phyloP scores from a whole-genome alignment of 1,140 invertebrate genomes.

The Chironomus tepperi region DNA sequence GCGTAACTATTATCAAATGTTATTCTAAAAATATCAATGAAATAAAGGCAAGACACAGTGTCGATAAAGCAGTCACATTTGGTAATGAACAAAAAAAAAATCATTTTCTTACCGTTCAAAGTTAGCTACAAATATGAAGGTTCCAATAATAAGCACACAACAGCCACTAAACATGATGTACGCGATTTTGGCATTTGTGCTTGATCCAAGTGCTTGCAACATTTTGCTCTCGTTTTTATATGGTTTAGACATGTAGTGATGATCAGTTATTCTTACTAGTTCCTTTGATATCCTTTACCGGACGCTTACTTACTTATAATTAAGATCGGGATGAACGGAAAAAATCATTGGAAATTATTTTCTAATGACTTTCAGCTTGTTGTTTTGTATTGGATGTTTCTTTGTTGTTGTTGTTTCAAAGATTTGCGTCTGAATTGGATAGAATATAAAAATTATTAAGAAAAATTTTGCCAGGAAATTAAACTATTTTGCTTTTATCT shows the following conservation, averaged over 20 bases:
- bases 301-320: background rate
- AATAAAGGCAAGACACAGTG: conserved; percentile 21
- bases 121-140: conserved; percentile 52
- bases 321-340: conserved; percentile 21
- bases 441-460: too few species aligned
- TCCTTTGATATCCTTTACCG: background rate
- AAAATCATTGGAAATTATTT: conserved; percentile 19
- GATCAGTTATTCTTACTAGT: background rate
- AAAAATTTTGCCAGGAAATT: too few species aligned
- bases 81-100: background rate
- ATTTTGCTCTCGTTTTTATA: background rate
- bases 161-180: conserved; percentile 54
- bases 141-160: conserved; percentile 54
- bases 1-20: conserved; percentile 63
- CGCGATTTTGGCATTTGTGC: background rate
- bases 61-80: conserved; percentile 23
- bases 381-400: too few species aligned
- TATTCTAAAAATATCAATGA: conserved; percentile 41
- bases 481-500: too few species aligned
- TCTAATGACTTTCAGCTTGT: background rate
- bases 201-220: conserved; percentile 7
- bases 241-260: background rate
- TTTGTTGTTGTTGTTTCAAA: too few species aligned
- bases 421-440: too few species aligned
- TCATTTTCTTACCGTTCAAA: conserved; percentile 47